Base-by-base conservation (phyloP, 2,888 invertebrate species). In the Coecobrya sp. region DNA sequence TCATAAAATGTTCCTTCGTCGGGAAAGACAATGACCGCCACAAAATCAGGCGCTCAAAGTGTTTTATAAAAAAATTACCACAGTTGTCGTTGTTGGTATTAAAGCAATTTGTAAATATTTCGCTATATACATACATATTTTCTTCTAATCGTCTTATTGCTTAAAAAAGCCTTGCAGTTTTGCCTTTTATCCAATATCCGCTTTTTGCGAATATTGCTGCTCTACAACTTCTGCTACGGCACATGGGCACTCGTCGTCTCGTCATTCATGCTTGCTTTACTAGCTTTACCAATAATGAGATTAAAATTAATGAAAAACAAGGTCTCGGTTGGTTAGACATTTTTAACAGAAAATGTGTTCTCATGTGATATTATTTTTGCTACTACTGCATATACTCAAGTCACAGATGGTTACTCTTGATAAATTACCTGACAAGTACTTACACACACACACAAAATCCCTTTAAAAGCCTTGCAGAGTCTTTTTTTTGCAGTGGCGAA, bases 291-390 rank as follows among this genome's bases (percentile, higher is more conserved):
- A 27, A 52, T 86, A 86, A 86, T 86, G 86, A 86, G 86, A 86
- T 86, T 86, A 86, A 86, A 86, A 86, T 86, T 86, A 86, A 86
- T 86, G 70, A 86, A 70, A 65, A 65, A 70, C 70, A 86, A 86
- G 86, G 86, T 86, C 86, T 86, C 70, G 86, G 49, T 86, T 86
- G 70, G 86, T 52, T 86, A 52, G 52, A 68, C 49, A 52, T 86
- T 59, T 70, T 52, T 30, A 52, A 1, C 19, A 52, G 19, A 45
- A 76, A 76, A 49, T 13, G 76, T 65, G 59, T 59, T 59, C 13
- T 1, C 13, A 22, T 59, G 19, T 59, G 59, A 59, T 59, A 76
- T n/a, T 19, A 79, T 79, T 79, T 70, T 7, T 81, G 25, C 25
- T 42, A 59, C 36, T 62, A 62, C 36, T 27, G 65, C 70, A 86